Percentiles rank a stretch among this genome's conserved stretches.
Evolutionary conservation across 2,113 vertebrate species (phyloP).

Genomic region (Ifrita kowaldi): DNA sequence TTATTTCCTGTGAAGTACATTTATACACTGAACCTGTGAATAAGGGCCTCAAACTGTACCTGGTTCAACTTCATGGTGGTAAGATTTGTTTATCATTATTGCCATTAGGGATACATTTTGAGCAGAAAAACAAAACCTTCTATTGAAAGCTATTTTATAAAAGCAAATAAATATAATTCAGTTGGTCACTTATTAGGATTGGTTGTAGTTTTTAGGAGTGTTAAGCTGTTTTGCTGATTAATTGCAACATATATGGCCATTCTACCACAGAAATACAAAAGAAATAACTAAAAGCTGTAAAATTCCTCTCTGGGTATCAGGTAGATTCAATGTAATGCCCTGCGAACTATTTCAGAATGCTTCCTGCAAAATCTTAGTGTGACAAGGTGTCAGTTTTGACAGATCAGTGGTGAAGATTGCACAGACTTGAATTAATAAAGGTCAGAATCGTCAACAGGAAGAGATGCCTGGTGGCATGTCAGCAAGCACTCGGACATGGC

Average conservation of each 20-base stretch:
- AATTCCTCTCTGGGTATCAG: conserved; percentile 21
- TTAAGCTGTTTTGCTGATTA: conserved; percentile 14
- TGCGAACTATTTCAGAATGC: conserved; percentile 66
- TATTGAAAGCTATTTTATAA: conserved; percentile 50
- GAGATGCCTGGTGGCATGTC: conserved; percentile 47
- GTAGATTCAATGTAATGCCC: conserved; percentile 29
- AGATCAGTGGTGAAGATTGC: conserved; percentile 67
- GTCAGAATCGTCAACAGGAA: conserved; percentile 74
- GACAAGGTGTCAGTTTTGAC: conserved; percentile 74
- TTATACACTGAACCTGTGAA: not conserved
- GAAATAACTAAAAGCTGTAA: not conserved
- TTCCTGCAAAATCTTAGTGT: conserved; percentile 67
- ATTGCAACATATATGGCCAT: not conserved
- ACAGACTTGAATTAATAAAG: conserved; percentile 79
- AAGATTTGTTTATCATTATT: conserved; percentile 44
- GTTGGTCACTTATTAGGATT: not conserved
- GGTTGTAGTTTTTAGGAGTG: conserved; percentile 20
- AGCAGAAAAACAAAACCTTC: conserved; percentile 34
- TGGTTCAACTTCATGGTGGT: conserved; percentile 37
- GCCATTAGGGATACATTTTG: conserved; percentile 2
- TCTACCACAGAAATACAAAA: not conserved
- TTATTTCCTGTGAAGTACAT: not conserved
- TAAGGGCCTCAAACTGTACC: not conserved
- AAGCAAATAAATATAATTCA: not conserved
- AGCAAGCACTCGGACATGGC: conserved; percentile 36